Conservation (phyloP, 2,797 vertebrate genomes). For the Pseudotriccus pelzelni region DNA sequence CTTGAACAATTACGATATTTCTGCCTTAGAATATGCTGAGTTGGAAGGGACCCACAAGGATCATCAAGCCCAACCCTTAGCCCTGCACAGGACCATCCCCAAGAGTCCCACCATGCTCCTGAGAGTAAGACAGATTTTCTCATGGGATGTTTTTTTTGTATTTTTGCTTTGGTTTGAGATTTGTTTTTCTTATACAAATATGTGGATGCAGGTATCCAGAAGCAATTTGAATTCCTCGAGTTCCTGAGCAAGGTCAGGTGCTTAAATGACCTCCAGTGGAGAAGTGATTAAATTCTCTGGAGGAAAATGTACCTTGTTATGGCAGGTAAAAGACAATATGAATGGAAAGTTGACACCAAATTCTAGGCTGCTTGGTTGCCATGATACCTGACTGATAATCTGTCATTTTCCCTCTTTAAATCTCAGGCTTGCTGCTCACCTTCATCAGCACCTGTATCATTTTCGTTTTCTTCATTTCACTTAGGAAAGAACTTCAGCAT, state of each 20-base stretch:
- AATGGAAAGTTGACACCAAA: slow-evolving; percentile 29
- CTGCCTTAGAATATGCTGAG: background rate
- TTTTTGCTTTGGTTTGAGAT: background rate
- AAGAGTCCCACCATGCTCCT: background rate
- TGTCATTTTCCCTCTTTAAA: slow-evolving; percentile 39
- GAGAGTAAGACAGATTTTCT: background rate
- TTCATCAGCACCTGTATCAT: slow-evolving; percentile 19
- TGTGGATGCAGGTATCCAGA: background rate
- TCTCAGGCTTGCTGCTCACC: slow-evolving; percentile 14
- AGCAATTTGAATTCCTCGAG: background rate
- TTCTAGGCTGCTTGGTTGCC: slow-evolving; percentile 20
- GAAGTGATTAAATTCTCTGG: background rate
- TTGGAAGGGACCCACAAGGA: background rate
- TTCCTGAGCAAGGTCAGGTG: background rate
- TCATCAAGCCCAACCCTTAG: background rate
- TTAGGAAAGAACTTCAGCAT: slow-evolving; percentile 1
- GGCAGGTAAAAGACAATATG: background rate
- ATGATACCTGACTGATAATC: slow-evolving; percentile 50
- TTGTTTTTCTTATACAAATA: background rate
- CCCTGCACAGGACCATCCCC: background rate
- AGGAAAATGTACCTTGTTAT: background rate
- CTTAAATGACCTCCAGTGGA: background rate
- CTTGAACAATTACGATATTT: background rate
- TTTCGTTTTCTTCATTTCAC: slow-evolving; percentile 7
- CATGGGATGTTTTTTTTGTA: background rate